phyloP scores from a whole-genome alignment of 2,888 invertebrate species.

The Parnassius mnemosyne region DNA sequence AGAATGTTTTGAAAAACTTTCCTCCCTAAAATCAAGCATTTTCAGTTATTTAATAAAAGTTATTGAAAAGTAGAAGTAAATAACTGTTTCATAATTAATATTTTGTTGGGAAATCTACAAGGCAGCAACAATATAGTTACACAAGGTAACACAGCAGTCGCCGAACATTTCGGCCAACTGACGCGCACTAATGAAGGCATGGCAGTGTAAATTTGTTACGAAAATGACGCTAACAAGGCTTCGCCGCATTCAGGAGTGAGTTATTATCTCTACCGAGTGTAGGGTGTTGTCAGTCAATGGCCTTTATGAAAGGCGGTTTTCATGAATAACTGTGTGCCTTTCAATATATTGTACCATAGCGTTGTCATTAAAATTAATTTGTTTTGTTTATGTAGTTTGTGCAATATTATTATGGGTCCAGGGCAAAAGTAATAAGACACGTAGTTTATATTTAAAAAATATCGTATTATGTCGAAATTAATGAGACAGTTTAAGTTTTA shows the following conservation, averaged over 20 bases:
- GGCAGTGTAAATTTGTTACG: conserved; percentile 21
- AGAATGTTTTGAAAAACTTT: too few species aligned
- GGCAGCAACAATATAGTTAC: not conserved
- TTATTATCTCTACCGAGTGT: conserved; percentile 18
- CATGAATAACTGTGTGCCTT: conserved; percentile 15
- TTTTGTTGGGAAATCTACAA: not conserved
- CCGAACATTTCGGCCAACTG: conserved; percentile 22
- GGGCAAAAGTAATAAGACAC: too few species aligned
- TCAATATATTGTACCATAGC: not conserved
- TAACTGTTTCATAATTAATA: too few species aligned
- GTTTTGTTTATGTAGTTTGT: not conserved
- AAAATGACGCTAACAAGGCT: conserved; percentile 21
- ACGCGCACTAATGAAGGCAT: conserved; percentile 25
- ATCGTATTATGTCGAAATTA: too few species aligned
- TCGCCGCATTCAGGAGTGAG: conserved; percentile 20
- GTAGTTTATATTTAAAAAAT: too few species aligned
- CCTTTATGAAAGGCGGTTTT: conserved; percentile 13
- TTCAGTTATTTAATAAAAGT: too few species aligned
- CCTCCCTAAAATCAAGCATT: too few species aligned
- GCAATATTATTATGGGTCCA: too few species aligned
- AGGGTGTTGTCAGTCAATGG: conserved; percentile 23
- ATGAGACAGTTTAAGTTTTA: too few species aligned
- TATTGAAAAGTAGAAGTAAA: too few species aligned
- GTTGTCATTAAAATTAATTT: not conserved
- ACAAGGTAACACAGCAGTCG: not conserved